These are phyloP conservation scores for Sebastes flavidus DNA, from an alignment of 2,797 vertebrate species.

Conservation along the genomic window DNA sequence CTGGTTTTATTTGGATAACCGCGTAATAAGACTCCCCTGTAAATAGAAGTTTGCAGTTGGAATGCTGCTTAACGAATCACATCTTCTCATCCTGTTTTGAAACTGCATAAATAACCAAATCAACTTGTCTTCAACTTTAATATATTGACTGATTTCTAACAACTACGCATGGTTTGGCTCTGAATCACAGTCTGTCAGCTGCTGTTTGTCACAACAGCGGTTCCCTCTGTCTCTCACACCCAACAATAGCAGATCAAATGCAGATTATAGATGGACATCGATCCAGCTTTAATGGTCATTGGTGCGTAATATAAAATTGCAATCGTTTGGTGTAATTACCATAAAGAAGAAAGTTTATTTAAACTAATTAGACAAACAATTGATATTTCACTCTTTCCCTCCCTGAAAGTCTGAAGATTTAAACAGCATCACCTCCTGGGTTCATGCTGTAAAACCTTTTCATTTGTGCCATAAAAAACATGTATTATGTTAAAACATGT, in stretches of 20 bases:
- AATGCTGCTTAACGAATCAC: background rate
- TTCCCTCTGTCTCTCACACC: background rate
- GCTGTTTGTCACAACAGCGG: background rate
- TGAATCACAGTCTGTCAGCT: conserved; percentile 6
- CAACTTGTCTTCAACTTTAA: conserved; percentile 22
- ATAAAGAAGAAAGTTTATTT: background rate
- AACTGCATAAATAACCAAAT: conserved; percentile 44
- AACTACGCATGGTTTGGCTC: conserved; percentile 44
- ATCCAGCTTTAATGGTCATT: background rate
- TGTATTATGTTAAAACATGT: background rate
- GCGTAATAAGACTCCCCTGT: background rate
- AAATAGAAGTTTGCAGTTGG: background rate
- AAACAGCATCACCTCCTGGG: background rate
- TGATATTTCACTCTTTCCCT: background rate
- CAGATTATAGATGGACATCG: background rate
- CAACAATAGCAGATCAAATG: background rate
- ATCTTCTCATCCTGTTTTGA: conserved; percentile 69
- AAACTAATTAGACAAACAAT: background rate
- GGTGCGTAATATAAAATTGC: background rate
- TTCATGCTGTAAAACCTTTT: background rate
- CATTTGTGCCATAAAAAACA: background rate
- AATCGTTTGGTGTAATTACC: background rate
- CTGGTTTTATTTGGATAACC: background rate
- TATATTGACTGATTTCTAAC: conserved; percentile 44
- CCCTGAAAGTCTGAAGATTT: background rate